phyloP scores from a whole-genome alignment of 2,888 invertebrate genomes.

The Parnassius glacialis region DNA sequence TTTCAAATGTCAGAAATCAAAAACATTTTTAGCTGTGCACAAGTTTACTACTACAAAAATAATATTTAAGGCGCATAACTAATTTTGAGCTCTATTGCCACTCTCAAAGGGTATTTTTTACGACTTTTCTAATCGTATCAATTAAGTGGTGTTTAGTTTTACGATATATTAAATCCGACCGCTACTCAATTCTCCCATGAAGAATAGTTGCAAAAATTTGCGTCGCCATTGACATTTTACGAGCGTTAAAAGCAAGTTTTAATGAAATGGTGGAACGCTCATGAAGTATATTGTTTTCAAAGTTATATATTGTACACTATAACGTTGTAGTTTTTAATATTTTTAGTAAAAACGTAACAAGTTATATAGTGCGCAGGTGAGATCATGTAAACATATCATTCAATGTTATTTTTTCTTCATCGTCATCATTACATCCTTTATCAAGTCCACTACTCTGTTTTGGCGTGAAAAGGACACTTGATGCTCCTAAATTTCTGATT shows the following conservation, averaged over 20 bases:
- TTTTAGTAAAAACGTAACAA: conserved; percentile 3
- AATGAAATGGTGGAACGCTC: conserved; percentile 22
- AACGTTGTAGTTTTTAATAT: conserved; percentile 8
- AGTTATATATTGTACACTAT: conserved; percentile 6
- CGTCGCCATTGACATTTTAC: conserved; percentile 40
- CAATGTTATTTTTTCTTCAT: no score
- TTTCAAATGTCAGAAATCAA: conserved; percentile 10
- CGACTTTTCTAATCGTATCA: conserved; percentile 14
- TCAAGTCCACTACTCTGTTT: no score
- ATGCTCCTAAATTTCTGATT: no score
- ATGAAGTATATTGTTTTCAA: conserved; percentile 18
- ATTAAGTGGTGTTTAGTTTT: conserved; percentile 47
- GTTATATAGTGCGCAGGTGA: not conserved
- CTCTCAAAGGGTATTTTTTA: conserved; percentile 28
- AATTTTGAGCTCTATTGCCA: conserved; percentile 41
- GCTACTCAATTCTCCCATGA: conserved; percentile 50
- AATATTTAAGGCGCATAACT: conserved; percentile 18
- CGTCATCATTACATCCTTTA: no score
- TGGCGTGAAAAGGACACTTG: no score
- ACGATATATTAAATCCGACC: conserved; percentile 59
- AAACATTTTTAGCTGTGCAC: conserved; percentile 27
- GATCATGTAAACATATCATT: no score
- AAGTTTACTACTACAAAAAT: conserved; percentile 23
- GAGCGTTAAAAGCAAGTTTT: conserved; percentile 32
- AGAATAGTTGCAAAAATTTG: conserved; percentile 49